Evolutionary conservation across 2,113 vertebrate species (phyloP), one percentile per base, ranked within the genome.

Genomic region (Castor canadensis): DNA sequence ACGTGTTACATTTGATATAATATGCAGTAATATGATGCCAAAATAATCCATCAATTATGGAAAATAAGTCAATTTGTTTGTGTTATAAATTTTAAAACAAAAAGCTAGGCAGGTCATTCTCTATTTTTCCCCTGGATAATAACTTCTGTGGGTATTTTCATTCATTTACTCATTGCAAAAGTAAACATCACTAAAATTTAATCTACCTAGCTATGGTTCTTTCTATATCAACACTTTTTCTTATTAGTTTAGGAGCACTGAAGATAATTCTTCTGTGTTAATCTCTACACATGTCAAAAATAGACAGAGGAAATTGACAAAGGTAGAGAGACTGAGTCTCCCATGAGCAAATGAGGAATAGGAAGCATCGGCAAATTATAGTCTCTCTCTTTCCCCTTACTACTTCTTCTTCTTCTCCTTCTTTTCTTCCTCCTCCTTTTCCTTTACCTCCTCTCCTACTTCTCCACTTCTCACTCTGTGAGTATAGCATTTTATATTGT

Each of bases 81-180:
- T 75, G 49, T 9, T 49, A 62, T 56, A 81, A 91, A 81, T 75
- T 95, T 32, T 4, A 35, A 60, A 87, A 52, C 32, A 71, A n/a
- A 45, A 43, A 40, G 32, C 45, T 60, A 47, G 30, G 6, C 20
- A 60, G 12, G 2, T 43, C 22, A 75, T 67, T 17, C 22, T 22
- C 40, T 79, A 67, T 32, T 56, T 95, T 88, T 76, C 28, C 26
- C 71, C 38, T 94, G 54, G 20, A 64, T 84, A 67, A 49, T 76
- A 87, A 64, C 19, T 52, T 88, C 4, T 20, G 1, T 32, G 1
- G 30, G 32, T 24, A 1, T 40, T 83, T 89, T 45, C 2, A 76
- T 89, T 81, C 76, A 81, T 47, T 72, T 73, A 80, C 75, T 82
- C 20, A 93, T n/a, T 87, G 15, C 26, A 87, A 87, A 89, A 71